Evolutionary conservation across 2,888 invertebrate species (phyloP).

Genomic region (Diaprepes abbreviatus): DNA sequence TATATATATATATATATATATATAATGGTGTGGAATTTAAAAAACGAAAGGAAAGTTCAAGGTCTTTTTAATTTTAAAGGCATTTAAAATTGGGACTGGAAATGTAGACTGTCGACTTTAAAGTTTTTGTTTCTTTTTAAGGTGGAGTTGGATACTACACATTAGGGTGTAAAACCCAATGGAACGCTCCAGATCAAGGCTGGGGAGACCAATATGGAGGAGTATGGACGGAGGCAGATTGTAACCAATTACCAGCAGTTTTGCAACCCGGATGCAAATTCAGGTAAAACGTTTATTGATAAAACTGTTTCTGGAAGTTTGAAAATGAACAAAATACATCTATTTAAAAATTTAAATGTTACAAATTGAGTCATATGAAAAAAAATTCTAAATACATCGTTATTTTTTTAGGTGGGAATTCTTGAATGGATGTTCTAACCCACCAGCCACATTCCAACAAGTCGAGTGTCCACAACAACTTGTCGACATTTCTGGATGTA

Average conservation of each 20-base stretch:
- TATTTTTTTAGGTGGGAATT: conserved; percentile 43
- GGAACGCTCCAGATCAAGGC: conserved; percentile 48
- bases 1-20: too few species aligned
- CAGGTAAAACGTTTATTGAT: too few species aligned
- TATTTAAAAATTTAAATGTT: too few species aligned
- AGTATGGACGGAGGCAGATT: conserved; percentile 47
- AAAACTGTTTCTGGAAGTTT: too few species aligned
- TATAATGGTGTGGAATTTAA: too few species aligned
- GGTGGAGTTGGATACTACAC: conserved; percentile 50
- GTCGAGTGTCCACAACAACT: conserved; percentile 48
- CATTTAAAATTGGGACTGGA: too few species aligned
- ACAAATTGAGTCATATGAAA: too few species aligned
- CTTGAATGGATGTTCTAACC: conserved; percentile 47
- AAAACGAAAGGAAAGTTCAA: too few species aligned
- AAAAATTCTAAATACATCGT: too few species aligned
- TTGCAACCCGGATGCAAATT: conserved; percentile 51
- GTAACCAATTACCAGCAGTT: conserved; percentile 47
- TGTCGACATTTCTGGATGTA: conserved; percentile 47
- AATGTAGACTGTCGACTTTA: too few species aligned
- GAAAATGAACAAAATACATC: too few species aligned
- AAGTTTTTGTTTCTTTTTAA: not conserved
- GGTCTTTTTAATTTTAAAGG: too few species aligned
- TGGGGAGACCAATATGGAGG: conserved; percentile 56
- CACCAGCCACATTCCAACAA: conserved; percentile 43
- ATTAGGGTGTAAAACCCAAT: conserved; percentile 51